Evolutionary conservation across 2,113 vertebrate genomes (phyloP).

Genomic region (Corythoichthys intestinalis): DNA sequence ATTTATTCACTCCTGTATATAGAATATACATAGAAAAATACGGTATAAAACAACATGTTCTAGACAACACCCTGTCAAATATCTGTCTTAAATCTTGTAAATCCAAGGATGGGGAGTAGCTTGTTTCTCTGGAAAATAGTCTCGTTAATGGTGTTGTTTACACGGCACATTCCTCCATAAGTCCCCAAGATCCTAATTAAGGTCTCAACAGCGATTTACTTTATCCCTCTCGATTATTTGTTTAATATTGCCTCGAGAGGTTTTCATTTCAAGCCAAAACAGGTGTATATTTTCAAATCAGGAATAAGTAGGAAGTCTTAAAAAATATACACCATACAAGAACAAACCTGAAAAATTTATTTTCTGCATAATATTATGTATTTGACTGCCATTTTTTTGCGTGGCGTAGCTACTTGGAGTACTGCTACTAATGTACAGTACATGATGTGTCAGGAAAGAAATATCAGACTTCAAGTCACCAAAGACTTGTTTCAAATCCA

Average conservation of each 20-base stretch:
- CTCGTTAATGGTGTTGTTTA: too few species aligned
- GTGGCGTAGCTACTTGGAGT: neutral
- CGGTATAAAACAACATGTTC: too few species aligned
- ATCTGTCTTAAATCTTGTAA: too few species aligned
- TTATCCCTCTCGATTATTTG: neutral
- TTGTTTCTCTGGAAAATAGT: neutral
- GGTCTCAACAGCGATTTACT: neutral
- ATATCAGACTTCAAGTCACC: neutral
- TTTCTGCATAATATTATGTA: neutral
- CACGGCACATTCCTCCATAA: neutral
- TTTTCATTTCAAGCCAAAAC: neutral
- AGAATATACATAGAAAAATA: too few species aligned
- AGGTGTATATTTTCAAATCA: neutral
- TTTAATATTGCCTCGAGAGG: neutral
- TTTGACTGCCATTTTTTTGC: neutral
- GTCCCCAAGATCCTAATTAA: neutral
- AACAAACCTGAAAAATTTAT: neutral
- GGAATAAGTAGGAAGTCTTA: neutral
- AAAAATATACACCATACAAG: neutral
- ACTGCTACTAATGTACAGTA: neutral
- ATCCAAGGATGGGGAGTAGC: neutral
- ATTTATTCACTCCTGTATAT: too few species aligned
- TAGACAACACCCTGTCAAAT: too few species aligned
- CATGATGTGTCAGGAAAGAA: neutral
- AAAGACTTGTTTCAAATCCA: neutral